phyloP scores from a whole-genome alignment of 2,113 vertebrate species.

The Stegostoma tigrinum region DNA sequence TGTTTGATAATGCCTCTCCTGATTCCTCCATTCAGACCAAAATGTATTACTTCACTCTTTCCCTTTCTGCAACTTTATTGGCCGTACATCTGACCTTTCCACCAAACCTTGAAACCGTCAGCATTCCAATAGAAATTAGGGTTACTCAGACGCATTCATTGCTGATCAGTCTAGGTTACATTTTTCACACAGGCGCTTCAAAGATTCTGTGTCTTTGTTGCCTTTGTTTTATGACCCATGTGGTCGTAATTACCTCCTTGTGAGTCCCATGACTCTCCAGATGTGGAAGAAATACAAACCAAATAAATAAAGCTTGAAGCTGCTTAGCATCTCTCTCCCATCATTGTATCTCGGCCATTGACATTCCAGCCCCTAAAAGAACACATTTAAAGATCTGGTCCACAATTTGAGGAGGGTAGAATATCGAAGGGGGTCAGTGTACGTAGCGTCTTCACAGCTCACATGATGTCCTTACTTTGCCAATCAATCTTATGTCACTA shows the following conservation, averaged over 20 bases:
- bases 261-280: conserved; percentile 22
- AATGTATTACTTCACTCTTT: neutral
- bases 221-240: neutral
- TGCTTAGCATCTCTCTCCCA: neutral
- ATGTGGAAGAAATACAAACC: conserved; percentile 6
- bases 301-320: conserved; percentile 6
- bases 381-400: neutral
- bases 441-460: neutral
- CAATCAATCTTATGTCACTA: neutral
- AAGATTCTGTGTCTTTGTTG: neutral
- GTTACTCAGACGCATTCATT: neutral
- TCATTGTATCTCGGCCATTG: neutral
- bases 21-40: neutral
- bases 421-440: neutral
- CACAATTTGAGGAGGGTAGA: neutral
- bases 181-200: neutral
- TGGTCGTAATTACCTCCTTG: conserved; percentile 1
- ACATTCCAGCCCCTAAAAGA: neutral
- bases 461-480: neutral
- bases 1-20: neutral
- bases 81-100: neutral
- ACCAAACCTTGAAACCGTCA: neutral
- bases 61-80: neutral
- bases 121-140: neutral
- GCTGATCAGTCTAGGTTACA: neutral